Evolutionary conservation across 2,888 invertebrate genomes (phyloP).

Genomic region (Silvanus unidentatus): DNA sequence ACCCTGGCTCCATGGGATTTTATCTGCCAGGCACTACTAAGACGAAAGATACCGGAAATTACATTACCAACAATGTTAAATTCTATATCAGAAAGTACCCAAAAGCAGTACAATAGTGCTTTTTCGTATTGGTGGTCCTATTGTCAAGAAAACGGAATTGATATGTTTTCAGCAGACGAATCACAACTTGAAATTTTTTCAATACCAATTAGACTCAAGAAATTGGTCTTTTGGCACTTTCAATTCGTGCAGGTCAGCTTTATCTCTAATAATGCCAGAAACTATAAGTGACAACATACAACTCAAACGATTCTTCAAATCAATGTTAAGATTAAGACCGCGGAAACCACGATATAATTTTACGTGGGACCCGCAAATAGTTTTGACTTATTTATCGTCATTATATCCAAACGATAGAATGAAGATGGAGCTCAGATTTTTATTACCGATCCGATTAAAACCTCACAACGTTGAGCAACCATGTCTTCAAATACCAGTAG

Average conservation of each 20-base stretch:
- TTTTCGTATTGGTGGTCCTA: conserved; percentile 7
- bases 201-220: neutral
- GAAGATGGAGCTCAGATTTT: too few relatives aligned
- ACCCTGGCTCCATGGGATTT: conserved; percentile 28
- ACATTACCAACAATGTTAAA: conserved; percentile 15
- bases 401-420: conserved; percentile 6
- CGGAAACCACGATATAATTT: conserved; percentile 20
- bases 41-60: conserved; percentile 11
- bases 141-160: neutral
- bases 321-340: conserved; percentile 20
- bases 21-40: conserved; percentile 24
- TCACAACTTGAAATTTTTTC: neutral
- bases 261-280: conserved; percentile 16
- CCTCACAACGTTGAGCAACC: too few relatives aligned
- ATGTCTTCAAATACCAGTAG: too few relatives aligned
- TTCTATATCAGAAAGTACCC: conserved; percentile 19
- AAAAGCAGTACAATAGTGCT: conserved; percentile 22
- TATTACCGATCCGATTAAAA: too few relatives aligned
- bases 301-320: conserved; percentile 23
- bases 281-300: conserved; percentile 12
- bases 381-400: conserved; percentile 9
- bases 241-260: conserved; percentile 21
- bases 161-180: neutral
- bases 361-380: conserved; percentile 26
- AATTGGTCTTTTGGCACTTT: conserved; percentile 18